A percentile compares a stretch with the other conserved stretches of the same genome.
These are phyloP conservation scores for Agrypnia vestita DNA, from an alignment of 1,140 invertebrate species.

Conservation along the genomic window DNA sequence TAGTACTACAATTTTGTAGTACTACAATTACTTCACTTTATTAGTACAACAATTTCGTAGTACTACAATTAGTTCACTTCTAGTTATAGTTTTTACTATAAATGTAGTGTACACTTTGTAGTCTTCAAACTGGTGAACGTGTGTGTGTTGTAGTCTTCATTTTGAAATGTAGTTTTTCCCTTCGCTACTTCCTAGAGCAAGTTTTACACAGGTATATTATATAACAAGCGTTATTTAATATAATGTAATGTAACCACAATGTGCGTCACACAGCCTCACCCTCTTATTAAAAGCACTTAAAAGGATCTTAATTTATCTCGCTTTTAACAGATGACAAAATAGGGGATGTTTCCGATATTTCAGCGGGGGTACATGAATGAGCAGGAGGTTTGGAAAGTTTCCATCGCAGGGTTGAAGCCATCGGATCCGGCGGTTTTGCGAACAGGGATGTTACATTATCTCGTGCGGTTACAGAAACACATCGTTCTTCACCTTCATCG, in stretches of 20 bases:
- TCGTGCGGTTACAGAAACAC: background rate
- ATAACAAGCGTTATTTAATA: too few species aligned
- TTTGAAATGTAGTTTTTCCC: too few species aligned
- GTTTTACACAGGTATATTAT: too few species aligned
- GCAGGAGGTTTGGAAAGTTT: background rate
- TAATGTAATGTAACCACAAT: background rate
- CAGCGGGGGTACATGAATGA: background rate
- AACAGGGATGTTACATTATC: slow-evolving; percentile 28
- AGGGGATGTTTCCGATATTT: background rate
- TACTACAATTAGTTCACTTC: too few species aligned
- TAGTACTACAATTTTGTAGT: too few species aligned
- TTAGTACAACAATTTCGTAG: too few species aligned
- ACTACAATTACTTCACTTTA: too few species aligned
- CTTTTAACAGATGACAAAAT: background rate
- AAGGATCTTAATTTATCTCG: background rate
- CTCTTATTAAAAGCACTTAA: background rate
- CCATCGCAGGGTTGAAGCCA: slow-evolving; percentile 3
- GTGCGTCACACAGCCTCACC: background rate
- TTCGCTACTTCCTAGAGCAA: too few species aligned
- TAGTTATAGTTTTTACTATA: too few species aligned
- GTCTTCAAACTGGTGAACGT: too few species aligned
- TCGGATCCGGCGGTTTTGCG: slow-evolving; percentile 7
- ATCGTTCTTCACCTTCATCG: background rate
- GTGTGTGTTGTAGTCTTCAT: too few species aligned
- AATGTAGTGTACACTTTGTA: too few species aligned